A percentile compares a stretch with the other conserved stretches of the same genome.
phyloP scores from a whole-genome alignment of 2,888 invertebrate species.

The Drosophila stalkeri region DNA sequence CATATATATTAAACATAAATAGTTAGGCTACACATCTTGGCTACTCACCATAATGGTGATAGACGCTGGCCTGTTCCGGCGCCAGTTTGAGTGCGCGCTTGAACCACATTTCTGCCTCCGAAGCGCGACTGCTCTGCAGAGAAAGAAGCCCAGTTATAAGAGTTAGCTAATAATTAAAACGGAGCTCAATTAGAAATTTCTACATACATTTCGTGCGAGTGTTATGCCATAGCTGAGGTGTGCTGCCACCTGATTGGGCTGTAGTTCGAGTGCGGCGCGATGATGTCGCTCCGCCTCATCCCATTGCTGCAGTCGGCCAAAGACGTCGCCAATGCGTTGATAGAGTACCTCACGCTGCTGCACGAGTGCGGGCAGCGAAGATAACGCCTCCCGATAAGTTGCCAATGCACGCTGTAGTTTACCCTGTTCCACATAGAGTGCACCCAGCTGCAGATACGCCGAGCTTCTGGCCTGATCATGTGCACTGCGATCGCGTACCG shows the following conservation, averaged over 20 bases:
- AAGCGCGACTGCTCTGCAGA: slow-evolving; percentile 90
- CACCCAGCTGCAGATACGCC: slow-evolving; percentile 94
- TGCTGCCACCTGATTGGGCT: slow-evolving; percentile 94
- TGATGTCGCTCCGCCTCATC: slow-evolving; percentile 95
- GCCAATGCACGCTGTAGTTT: slow-evolving; percentile 93
- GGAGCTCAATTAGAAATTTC: background rate
- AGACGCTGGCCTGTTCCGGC: slow-evolving; percentile 93
- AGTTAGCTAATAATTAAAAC: too few relatives aligned
- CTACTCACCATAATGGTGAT: slow-evolving; percentile 94
- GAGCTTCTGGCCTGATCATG: slow-evolving; percentile 96
- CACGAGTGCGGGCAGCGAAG: slow-evolving; percentile 90
- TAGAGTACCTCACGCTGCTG: slow-evolving; percentile 89
- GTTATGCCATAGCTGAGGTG: slow-evolving; percentile 96
- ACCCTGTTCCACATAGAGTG: slow-evolving; percentile 93
- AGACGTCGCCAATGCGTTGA: slow-evolving; percentile 95
- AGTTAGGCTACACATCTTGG: background rate
- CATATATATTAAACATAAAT: background rate
- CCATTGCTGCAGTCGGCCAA: slow-evolving; percentile 92
- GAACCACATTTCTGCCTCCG: slow-evolving; percentile 96
- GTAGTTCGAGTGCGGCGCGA: slow-evolving; percentile 91
- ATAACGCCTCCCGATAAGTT: slow-evolving; percentile 94
- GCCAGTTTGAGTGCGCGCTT: slow-evolving; percentile 93
- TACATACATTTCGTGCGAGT: slow-evolving; percentile 94
- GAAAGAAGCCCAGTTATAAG: background rate
- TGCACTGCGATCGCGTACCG: slow-evolving; percentile 92